Percentiles rank a stretch among this genome's conserved stretches.
These are phyloP conservation scores for Cacatua alba DNA, from an alignment of 2,113 vertebrate species.

Conservation along the genomic window DNA sequence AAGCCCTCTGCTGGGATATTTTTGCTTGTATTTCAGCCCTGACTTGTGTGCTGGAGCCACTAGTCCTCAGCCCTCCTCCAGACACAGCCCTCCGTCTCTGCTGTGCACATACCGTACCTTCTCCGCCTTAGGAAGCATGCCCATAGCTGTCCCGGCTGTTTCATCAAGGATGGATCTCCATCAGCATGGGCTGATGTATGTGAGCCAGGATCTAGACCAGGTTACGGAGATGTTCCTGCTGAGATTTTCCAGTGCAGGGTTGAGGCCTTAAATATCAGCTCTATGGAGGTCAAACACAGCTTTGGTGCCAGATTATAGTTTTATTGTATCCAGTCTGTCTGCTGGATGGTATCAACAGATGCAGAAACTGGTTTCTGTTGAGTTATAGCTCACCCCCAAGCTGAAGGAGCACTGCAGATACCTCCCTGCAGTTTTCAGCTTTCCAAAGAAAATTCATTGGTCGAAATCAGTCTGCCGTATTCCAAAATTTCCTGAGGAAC, in stretches of 20 bases:
- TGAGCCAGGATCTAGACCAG: neutral
- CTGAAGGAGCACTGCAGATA: neutral
- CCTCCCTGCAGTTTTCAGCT: neutral
- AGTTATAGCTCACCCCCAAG: neutral
- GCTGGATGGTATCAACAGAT: fast-evolving
- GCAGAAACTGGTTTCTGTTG: neutral
- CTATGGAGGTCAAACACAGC: neutral
- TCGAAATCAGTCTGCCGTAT: neutral
- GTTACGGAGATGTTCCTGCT: neutral
- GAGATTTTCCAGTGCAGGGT: neutral
- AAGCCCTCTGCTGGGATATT: neutral
- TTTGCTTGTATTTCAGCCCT: neutral
- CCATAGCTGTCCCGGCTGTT: fast-evolving
- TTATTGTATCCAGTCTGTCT: neutral
- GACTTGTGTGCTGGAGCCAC: neutral
- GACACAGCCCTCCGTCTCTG: fast-evolving
- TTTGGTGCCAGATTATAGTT: neutral
- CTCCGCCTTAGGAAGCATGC: fast-evolving
- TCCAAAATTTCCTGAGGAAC: neutral
- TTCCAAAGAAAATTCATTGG: neutral
- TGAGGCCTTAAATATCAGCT: neutral
- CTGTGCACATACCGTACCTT: fast-evolving
- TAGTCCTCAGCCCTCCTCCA: neutral
- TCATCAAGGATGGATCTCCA: fast-evolving
- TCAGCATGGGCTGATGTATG: neutral